These are phyloP conservation scores for Ormyrus rosae DNA, from an alignment of 2,888 invertebrate species.

Conservation along the genomic window DNA sequence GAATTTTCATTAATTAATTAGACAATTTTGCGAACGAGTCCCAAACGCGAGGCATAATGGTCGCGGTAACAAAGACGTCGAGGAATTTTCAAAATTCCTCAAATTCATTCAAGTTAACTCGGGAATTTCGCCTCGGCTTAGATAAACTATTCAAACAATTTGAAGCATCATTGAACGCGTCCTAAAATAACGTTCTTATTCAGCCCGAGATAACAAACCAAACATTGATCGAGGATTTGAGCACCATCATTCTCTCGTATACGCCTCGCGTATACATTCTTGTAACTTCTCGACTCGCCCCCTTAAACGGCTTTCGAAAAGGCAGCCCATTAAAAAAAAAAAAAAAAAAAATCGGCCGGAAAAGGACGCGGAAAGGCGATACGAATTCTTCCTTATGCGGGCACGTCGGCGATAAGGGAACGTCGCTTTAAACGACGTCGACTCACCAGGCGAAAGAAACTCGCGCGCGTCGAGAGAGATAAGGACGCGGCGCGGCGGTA, in stretches of 20 bases:
- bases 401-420: background rate
- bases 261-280: too few relatives aligned
- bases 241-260: too few relatives aligned
- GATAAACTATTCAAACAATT: conserved; percentile 15
- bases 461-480: background rate
- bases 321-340: background rate
- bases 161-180: background rate
- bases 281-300: too few relatives aligned
- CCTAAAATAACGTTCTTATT: background rate
- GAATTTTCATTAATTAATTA: too few relatives aligned
- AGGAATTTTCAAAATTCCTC: conserved; percentile 22
- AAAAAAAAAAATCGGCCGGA: background rate
- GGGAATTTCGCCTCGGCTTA: conserved; percentile 9
- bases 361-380: background rate
- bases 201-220: too few relatives aligned
- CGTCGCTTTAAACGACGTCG: background rate
- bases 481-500: background rate
- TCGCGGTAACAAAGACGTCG: background rate
- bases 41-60: too few relatives aligned
- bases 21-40: too few relatives aligned
- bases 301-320: background rate
- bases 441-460: background rate
- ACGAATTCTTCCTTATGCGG: background rate
- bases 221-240: too few relatives aligned
- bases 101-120: conserved; percentile 27